phyloP scores from a whole-genome alignment of 2,888 invertebrate species.

The Drosophila histrio region DNA sequence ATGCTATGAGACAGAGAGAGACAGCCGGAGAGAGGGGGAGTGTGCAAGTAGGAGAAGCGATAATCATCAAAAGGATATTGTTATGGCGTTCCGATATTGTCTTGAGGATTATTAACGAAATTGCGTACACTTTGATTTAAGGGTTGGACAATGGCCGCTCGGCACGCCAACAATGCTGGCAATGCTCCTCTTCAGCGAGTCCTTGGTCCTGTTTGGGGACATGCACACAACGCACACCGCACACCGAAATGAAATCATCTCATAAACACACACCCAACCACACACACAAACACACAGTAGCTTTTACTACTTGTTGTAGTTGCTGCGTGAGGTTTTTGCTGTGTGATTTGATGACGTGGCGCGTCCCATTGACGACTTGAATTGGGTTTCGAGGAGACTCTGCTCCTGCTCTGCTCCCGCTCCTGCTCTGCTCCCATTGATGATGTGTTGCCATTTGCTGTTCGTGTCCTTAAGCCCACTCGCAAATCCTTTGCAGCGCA shows the following conservation, averaged over 20 bases:
- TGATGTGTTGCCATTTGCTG: conserved; percentile 63
- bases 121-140: conserved; percentile 83
- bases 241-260: conserved; percentile 70
- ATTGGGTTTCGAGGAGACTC: conserved; percentile 40
- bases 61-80: conserved; percentile 84
- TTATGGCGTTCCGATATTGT: conserved; percentile 83
- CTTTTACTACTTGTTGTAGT: conserved; percentile 71
- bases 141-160: conserved; percentile 78
- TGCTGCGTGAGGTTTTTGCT: conserved; percentile 70
- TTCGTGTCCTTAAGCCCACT: conserved; percentile 39
- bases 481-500: conserved; percentile 65
- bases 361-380: conserved; percentile 45
- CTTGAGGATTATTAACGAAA: conserved; percentile 83
- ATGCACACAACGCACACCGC: conserved; percentile 27
- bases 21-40: not conserved
- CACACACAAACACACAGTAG: conserved; percentile 15
- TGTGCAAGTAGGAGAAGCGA: conserved; percentile 63
- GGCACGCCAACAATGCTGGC: conserved; percentile 64
- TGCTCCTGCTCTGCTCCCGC: not conserved
- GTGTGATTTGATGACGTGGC: conserved; percentile 73
- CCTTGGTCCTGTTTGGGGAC: conserved; percentile 43
- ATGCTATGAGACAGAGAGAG: not conserved
- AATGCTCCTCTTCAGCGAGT: conserved; percentile 12
- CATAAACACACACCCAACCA: conserved; percentile 48
- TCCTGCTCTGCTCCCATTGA: conserved; percentile 15